Conservation (phyloP, 2,797 vertebrate species). For the Xenentodon cancila region DNA sequence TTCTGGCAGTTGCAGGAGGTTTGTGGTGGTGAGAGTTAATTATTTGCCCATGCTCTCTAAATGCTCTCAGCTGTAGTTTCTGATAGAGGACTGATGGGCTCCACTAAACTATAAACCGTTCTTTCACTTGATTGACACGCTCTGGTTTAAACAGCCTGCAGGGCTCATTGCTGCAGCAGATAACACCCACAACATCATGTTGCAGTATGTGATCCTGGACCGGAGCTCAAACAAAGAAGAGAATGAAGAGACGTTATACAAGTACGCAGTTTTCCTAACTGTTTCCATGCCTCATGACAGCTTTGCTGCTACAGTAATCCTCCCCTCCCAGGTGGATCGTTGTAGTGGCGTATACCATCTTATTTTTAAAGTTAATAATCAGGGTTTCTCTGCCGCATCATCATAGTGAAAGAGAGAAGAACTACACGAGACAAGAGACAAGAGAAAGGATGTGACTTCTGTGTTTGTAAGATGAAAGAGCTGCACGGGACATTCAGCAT, state of each 20-base stretch:
- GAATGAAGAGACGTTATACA: slow-evolving; percentile 28
- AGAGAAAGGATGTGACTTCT: too few species aligned
- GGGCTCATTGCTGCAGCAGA: slow-evolving; percentile 42
- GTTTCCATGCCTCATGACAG: slow-evolving; percentile 41
- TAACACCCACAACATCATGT: slow-evolving; percentile 34
- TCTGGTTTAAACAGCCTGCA: slow-evolving; percentile 41
- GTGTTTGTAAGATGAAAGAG: too few species aligned
- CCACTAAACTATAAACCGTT: slow-evolving; percentile 38
- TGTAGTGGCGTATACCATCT: slow-evolving; percentile 12
- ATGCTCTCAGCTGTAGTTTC: slow-evolving; percentile 56
- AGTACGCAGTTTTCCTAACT: slow-evolving; percentile 33
- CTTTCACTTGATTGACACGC: slow-evolving; percentile 44
- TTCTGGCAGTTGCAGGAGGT: slow-evolving; percentile 31
- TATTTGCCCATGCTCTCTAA: slow-evolving; percentile 43
- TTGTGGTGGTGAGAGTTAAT: slow-evolving; percentile 45
- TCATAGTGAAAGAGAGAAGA: neutral
- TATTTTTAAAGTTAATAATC: slow-evolving; percentile 9
- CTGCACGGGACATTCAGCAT: too few species aligned
- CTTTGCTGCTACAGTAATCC: slow-evolving; percentile 19
- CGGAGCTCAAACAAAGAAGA: slow-evolving; percentile 9
- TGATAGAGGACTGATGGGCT: slow-evolving; percentile 35
- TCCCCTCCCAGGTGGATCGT: slow-evolving; percentile 15
- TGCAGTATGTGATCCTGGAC: slow-evolving; percentile 6
- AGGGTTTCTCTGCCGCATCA: slow-evolving; percentile 7
- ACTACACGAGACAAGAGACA: too few species aligned